Evolutionary conservation across 1,140 invertebrate species (phyloP), one percentile per base, ranked within the genome.

Genomic region (Thaumetopoea pityocampa): DNA sequence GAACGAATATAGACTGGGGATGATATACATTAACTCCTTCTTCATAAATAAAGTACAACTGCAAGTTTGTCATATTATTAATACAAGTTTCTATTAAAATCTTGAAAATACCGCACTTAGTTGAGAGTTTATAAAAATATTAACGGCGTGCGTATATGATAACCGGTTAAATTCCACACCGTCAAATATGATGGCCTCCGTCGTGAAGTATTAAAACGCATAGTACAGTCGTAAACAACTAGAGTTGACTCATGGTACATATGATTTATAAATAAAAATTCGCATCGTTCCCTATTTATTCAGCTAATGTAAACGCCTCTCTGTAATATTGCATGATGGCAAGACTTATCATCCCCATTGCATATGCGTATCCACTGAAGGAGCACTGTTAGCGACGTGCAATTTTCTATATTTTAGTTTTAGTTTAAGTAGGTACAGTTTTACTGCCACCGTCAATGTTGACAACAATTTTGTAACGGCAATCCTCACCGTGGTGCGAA

Each of bases 251-350:
- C 5, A 17, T 14, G n/a, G 19, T 38, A 57, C 51, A 48, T 57
- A 46, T 16, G 34, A 28, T 55, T 44, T 47, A 29, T 55, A 66
- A 64, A 55, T 54, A 58, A 45, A 47, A 45, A 55, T 56, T 50
- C 40, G 36, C 50, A 45, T 43, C 45, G 9, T 29, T 16, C 55
- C 51, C 51, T 47, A 56, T 27, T 41, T 43, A 48, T 48, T 34
- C 40, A 20, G 32, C 41, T 43, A 56, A 46, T 41, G 40, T 42
- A 47, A 20, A 26, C 17, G 12, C 34, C 34, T n/a, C 17, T 20
- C 24, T 36, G 26, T 28, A 38, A 36, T 23, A 26, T 36, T 22
- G 27, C 16, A 36, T 30, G 5, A 14, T 28, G 32, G 20, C 18
- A n/a, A n/a, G n/a, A n/a, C n/a, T n/a, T n/a, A n/a, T n/a, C n/a